A percentile compares a stretch with the other conserved stretches of the same genome.
These are phyloP conservation scores for Aratinga solstitialis DNA, from an alignment of 2,797 vertebrate genomes.

Conservation along the genomic window DNA sequence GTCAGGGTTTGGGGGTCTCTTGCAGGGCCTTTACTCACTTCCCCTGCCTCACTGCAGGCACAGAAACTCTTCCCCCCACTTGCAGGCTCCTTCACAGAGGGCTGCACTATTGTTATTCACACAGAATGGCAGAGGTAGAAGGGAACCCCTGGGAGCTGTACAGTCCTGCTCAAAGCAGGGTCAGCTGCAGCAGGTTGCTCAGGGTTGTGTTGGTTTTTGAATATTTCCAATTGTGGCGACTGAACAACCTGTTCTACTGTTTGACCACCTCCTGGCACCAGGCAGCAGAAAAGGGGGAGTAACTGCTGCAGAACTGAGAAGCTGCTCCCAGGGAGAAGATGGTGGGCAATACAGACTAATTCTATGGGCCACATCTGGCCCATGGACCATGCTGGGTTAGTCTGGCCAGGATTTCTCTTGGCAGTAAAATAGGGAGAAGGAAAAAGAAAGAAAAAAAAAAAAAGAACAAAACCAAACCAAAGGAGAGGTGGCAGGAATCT, in stretches of 20 bases:
- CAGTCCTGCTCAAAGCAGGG: not conserved
- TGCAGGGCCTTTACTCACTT: not conserved
- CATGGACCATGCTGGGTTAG: not conserved
- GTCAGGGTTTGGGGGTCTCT: not conserved
- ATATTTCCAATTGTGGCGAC: not conserved
- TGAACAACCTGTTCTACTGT: not conserved
- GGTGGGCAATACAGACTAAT: not conserved
- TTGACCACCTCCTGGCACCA: not conserved
- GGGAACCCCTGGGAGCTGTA: not conserved
- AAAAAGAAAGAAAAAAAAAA: not conserved
- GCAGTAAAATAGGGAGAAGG: not conserved
- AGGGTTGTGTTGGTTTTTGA: not conserved
- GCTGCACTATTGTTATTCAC: not conserved
- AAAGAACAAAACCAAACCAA: not conserved
- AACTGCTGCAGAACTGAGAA: not conserved
- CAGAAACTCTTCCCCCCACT: not conserved
- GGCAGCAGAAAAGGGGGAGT: not conserved
- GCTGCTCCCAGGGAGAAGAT: not conserved
- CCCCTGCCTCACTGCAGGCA: not conserved
- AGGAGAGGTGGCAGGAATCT: not conserved
- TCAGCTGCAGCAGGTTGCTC: not conserved
- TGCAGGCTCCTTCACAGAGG: not conserved
- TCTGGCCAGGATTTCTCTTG: not conserved
- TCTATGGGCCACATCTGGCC: not conserved
- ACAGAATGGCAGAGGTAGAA: not conserved